phyloP scores from a whole-genome alignment of 2,888 invertebrate species.

The Apamea anceps region DNA sequence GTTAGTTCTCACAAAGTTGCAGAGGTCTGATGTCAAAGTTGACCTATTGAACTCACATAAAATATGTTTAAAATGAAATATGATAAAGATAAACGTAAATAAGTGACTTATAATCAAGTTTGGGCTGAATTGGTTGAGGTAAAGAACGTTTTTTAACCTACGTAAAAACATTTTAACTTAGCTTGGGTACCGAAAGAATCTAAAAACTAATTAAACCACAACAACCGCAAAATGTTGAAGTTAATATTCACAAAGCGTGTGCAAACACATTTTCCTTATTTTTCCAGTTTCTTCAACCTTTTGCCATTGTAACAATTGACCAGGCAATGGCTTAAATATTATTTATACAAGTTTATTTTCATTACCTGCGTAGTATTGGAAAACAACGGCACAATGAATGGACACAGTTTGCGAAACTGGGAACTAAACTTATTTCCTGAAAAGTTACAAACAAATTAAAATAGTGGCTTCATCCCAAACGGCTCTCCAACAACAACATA shows the following conservation, averaged over 20 bases:
- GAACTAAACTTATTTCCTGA: slow-evolving; percentile 9
- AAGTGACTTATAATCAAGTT: not conserved
- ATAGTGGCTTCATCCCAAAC: not conserved
- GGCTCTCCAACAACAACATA: not conserved
- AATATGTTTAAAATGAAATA: slow-evolving; percentile 5
- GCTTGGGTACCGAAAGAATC: too few relatives aligned
- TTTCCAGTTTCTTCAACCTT: not conserved
- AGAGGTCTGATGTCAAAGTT: slow-evolving; percentile 4
- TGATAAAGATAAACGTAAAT: not conserved
- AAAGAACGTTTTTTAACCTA: too few relatives aligned
- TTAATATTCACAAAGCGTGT: not conserved
- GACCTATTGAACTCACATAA: slow-evolving; percentile 15
- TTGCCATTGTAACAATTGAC: not conserved
- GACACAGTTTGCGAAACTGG: not conserved
- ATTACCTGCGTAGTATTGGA: not conserved
- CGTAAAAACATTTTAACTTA: too few relatives aligned
- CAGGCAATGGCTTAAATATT: not conserved
- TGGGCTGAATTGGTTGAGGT: not conserved
- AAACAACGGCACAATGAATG: not conserved
- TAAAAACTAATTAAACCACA: not conserved
- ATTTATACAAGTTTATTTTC: slow-evolving; percentile 10
- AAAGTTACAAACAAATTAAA: not conserved
- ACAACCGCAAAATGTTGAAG: not conserved
- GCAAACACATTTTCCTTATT: not conserved
- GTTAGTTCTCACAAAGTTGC: slow-evolving; percentile 23